Base-by-base conservation (phyloP, 2,888 invertebrate species). In the Tipula lateralis region DNA sequence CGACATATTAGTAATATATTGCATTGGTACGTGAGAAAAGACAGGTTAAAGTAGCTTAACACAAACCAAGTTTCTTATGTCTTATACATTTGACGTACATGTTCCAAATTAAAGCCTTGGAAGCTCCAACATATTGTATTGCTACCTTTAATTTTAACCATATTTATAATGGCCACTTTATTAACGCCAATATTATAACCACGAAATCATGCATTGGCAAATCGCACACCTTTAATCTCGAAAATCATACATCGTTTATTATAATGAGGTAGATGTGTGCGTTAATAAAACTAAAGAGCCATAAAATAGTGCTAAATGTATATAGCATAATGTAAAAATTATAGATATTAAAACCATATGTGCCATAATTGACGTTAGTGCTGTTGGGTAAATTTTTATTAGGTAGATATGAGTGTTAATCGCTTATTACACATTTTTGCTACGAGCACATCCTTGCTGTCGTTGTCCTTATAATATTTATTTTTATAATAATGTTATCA, bases 391-490 rank as follows among this genome's bases (percentile, higher is more conserved):
- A 66, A 66, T 24, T 66, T 66, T 66, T 66, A 66, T 66, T 66
- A 66, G 66, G 66, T 66, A 24, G 66, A 66, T 66, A 66, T 66
- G 24, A 66, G 66, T 66, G 66, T 66, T 66, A 66, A 66, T 66
- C 24, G 66, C 24, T 66, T 66, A 66, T 66, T 66, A 66, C 24
- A 66, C 12, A n/a, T n/a, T 44, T 44, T 44, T 66, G 24, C 66
- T 66, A 19, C 66, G 19, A 66, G 19, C 9, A 24, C 16, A 50
- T 50, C 44, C 16, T 50, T 66, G 24, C 24, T 24, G 24, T 66
- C 66, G 66, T 66, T 66, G 24, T 66, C 66, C 24, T 66, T 24
- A 66, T 66, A 24, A 66, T 66, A 50, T 24, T 66, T 19, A 12
- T 66, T 24, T 24, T 66, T 24, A 12, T 66, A 24, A 66, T 24